These are phyloP conservation scores for Psilanteris sp. DNA, from an alignment of 1,140 invertebrate species.

Conservation along the genomic window DNA sequence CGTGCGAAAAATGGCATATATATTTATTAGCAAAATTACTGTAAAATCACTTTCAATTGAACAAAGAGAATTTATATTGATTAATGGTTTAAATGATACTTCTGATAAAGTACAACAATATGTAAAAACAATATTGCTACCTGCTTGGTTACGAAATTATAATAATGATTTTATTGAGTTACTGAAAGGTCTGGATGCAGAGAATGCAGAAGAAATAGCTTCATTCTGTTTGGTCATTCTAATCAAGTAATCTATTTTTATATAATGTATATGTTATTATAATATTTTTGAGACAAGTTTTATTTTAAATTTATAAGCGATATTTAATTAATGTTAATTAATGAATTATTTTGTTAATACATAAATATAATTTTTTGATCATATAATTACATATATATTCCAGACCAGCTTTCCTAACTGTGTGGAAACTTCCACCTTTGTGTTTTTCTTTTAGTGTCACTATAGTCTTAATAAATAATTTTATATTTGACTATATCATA, in stretches of 20 bases:
- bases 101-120: constrained; percentile 63
- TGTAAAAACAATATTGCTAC: constrained; percentile 80
- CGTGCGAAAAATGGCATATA: constrained; percentile 87
- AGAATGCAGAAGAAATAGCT: constrained; percentile 69
- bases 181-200: constrained; percentile 82
- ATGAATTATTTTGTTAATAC: too few species aligned
- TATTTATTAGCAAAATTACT: constrained; percentile 85
- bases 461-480: too few species aligned
- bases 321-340: too few species aligned
- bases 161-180: constrained; percentile 83
- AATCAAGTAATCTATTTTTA: constrained; percentile 68
- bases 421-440: too few species aligned
- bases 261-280: too few species aligned
- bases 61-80: constrained; percentile 83
- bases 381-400: too few species aligned
- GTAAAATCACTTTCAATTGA: constrained; percentile 85
- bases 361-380: too few species aligned
- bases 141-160: constrained; percentile 84
- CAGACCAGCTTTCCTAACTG: too few species aligned
- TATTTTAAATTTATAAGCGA: too few species aligned
- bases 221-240: constrained; percentile 65
- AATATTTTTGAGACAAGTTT: too few species aligned
- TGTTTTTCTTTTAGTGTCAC: too few species aligned
- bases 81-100: constrained; percentile 80
- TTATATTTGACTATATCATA: too few species aligned